These are phyloP conservation scores for Dasypus novemcinctus DNA, from an alignment of 2,113 vertebrate species.

Conservation along the genomic window DNA sequence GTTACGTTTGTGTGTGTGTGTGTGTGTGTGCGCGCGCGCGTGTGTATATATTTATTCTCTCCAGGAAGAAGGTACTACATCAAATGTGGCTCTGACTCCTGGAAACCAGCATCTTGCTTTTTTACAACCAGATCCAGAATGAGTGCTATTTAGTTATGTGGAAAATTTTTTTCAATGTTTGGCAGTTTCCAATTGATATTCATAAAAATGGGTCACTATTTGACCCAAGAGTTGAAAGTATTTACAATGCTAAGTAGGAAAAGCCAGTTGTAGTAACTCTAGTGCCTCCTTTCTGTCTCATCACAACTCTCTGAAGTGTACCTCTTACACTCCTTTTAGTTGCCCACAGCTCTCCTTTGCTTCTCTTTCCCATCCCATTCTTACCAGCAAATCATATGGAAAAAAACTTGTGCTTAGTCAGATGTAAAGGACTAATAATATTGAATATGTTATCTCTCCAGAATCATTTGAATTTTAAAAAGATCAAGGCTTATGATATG, in stretches of 20 bases:
- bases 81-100: neutral
- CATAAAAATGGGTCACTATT: neutral
- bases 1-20: too few species aligned
- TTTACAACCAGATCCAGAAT: neutral
- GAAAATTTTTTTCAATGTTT: neutral
- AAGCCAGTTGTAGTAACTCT: neutral
- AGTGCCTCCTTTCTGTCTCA: neutral
- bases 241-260: neutral
- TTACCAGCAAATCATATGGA: neutral
- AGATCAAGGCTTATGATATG: neutral
- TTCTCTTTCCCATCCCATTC: neutral
- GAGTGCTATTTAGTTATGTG: neutral
- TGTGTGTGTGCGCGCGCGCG: too few species aligned
- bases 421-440: neutral
- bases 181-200: neutral
- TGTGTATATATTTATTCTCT: neutral
- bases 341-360: neutral
- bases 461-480: neutral
- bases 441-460: neutral
- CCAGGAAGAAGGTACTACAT: neutral
- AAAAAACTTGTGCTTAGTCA: neutral
- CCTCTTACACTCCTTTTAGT: neutral
- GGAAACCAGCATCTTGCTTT: neutral
- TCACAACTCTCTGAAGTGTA: neutral
- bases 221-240: neutral